Base-by-base conservation (phyloP, 2,113 vertebrate genomes). In the Serilophus lunatus region DNA sequence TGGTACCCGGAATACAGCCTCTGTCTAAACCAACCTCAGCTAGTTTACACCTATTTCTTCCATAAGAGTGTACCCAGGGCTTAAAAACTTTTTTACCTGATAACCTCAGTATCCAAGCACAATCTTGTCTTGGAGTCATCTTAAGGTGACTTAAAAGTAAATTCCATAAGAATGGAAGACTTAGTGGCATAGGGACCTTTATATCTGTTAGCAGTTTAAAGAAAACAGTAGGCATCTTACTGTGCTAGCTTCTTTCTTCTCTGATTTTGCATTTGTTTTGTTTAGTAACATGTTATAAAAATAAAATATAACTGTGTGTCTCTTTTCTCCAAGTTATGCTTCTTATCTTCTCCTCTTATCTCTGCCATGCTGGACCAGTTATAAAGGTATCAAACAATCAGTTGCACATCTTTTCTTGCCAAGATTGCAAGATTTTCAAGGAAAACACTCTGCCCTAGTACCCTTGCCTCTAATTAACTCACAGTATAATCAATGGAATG, bases 391-490 rank as follows among this genome's bases (percentile, higher is more conserved):
- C 45, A 84, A 54, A 31, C 40, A 40, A 54, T 75, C 2, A 1
- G 13, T 42, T 77, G 50, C n/a, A 18, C 3, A 12, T 45, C n/a
- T 94, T 93, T 72, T 38, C 50, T 80, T 94, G 88, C 29, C 74
- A 89, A 44, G n/a, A 74, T 49, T 45, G 12, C 36, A 33, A 83
- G 14, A 24, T 63, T 90, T 94, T 86, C 79, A 92, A 95, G 92
- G 64, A 86, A 36, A 88, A 12, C 26, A 28, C 56, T 92, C 36
- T 65, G 22, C 14, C 38, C 9, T 44, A 47, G 14, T 36, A 83
- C 35, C 35, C 64, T 61, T 45, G 40, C 42, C 53, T 80, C 42
- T 74, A 70, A 81, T 85, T 88, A 93, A 79, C 45, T 65, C 54
- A 45, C 49, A 54, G 40, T 6, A 9, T 69, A 66, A 61, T 78